phyloP scores from a whole-genome alignment of 2,797 vertebrate species.

The Xiphorhynchus erythropygius region DNA sequence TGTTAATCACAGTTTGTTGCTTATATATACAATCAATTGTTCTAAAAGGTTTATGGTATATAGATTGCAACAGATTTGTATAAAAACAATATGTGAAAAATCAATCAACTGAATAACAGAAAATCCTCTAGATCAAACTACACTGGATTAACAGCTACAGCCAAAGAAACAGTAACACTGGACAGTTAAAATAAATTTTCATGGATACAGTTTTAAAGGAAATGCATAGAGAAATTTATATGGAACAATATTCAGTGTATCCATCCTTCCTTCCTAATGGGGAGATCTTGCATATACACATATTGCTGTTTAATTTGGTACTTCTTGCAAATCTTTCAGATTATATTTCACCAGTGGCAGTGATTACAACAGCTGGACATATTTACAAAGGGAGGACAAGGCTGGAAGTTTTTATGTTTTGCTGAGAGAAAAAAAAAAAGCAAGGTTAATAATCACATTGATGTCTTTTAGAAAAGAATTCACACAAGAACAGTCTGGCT shows the following conservation, averaged over 20 bases:
- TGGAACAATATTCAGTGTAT: neutral
- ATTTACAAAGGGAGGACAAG: neutral
- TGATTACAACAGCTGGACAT: neutral
- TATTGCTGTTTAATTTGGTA: neutral
- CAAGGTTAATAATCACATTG: neutral
- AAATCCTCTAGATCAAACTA: neutral
- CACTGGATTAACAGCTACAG: neutral
- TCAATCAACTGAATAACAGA: neutral
- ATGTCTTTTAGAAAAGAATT: conserved; percentile 3
- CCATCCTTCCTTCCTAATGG: neutral
- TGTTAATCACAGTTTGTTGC: neutral
- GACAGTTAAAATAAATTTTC: neutral
- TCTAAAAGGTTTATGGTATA: neutral
- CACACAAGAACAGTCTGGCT: neutral
- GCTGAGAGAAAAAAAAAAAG: neutral
- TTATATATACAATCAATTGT: neutral
- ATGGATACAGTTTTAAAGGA: neutral
- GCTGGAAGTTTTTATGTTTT: neutral
- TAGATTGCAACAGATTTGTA: neutral
- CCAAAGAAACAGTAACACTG: neutral
- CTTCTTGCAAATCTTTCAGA: neutral
- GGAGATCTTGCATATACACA: neutral
- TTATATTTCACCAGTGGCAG: neutral
- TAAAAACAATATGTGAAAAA: neutral
- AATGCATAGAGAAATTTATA: neutral